phyloP scores from a whole-genome alignment of 2,797 vertebrate species.

The Micropoecilia bifurca region DNA sequence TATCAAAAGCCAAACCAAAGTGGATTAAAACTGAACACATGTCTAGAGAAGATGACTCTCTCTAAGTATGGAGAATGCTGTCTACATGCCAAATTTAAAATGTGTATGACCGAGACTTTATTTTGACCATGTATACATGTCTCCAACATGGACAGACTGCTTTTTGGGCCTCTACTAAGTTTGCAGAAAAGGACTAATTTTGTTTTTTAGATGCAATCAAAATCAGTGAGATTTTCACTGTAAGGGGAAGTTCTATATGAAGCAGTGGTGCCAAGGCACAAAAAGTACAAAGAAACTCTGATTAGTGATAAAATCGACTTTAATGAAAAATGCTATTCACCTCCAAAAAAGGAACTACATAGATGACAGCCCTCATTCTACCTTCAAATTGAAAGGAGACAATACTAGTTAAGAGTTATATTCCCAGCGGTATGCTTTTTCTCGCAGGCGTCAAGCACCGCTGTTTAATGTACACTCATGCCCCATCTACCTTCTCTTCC shows the following conservation, averaged over 20 bases:
- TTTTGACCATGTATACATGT: background rate
- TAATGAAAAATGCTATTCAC: conserved; percentile 28
- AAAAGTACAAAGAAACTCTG: conserved; percentile 35
- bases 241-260: background rate
- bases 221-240: background rate
- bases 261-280: conserved; percentile 7
- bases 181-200: background rate
- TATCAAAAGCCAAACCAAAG: background rate
- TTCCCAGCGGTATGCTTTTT: conserved; percentile 92
- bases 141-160: background rate
- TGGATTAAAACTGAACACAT: background rate
- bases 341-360: conserved; percentile 74
- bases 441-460: conserved; percentile 91
- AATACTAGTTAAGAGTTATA: conserved; percentile 98
- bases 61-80: background rate
- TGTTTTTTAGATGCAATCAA: background rate
- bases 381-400: conserved; percentile 87
- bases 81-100: background rate
- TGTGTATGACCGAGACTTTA: background rate
- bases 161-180: background rate
- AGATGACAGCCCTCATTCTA: conserved; percentile 83
- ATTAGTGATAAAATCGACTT: conserved; percentile 10
- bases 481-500: conserved; percentile 95
- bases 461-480: conserved; percentile 99
- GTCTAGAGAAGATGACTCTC: background rate